Percentiles rank a stretch among this genome's conserved stretches.
These are phyloP conservation scores for Sinosuthora webbiana DNA, from an alignment of 2,113 vertebrate genomes.

Conservation along the genomic window DNA sequence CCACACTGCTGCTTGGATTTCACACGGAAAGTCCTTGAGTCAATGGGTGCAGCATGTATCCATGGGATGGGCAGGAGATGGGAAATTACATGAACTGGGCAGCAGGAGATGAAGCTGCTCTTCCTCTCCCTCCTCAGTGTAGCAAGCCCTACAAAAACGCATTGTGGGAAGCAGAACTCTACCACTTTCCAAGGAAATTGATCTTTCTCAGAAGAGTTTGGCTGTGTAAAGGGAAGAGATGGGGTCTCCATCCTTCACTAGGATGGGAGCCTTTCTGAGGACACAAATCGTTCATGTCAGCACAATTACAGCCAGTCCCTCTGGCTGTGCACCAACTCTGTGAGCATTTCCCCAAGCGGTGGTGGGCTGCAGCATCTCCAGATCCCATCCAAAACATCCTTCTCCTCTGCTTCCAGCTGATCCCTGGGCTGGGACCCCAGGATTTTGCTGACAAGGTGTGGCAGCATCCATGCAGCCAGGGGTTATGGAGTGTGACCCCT, in stretches of 20 bases:
- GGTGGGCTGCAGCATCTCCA: background rate
- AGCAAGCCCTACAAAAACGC: background rate
- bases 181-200: background rate
- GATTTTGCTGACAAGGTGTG: background rate
- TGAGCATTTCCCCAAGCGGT: background rate
- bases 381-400: background rate
- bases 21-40: background rate
- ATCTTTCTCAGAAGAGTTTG: background rate
- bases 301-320: background rate
- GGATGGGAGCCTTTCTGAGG: background rate
- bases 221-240: background rate
- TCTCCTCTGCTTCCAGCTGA: background rate
- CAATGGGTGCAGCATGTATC: background rate
- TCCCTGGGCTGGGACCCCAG: background rate
- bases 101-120: background rate
- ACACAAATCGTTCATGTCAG: rapidly evolving
- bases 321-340: rapidly evolving
- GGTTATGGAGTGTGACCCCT: background rate
- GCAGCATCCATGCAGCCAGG: background rate
- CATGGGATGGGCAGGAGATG: background rate
- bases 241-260: background rate
- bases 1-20: background rate
- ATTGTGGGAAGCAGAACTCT: background rate
- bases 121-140: background rate
- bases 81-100: background rate